Evolutionary conservation across 2,113 vertebrate genomes (phyloP).

Genomic region (Aldabrachelys gigantea): DNA sequence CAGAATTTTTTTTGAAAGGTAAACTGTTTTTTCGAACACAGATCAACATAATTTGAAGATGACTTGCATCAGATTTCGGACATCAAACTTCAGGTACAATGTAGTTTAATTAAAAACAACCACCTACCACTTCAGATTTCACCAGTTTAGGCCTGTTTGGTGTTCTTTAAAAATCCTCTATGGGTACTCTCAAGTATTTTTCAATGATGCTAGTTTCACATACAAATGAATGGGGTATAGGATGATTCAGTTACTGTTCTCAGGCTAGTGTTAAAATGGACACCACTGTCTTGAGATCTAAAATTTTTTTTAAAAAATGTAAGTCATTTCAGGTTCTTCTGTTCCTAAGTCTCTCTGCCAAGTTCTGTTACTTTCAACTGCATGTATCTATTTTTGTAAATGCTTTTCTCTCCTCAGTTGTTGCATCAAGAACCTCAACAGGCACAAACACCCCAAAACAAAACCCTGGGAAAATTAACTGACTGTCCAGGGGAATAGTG

Average conservation of each 20-base stretch:
- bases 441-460: background rate
- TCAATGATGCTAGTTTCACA: background rate
- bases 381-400: background rate
- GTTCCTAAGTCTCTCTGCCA: background rate
- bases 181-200: background rate
- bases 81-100: background rate
- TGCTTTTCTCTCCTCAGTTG: background rate
- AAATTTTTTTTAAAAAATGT: background rate
- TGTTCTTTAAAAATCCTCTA: background rate
- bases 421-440: background rate
- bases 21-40: background rate
- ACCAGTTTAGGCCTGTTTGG: background rate
- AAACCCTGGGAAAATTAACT: background rate
- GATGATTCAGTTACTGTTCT: background rate
- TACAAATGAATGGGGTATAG: background rate
- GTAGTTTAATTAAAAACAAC: background rate
- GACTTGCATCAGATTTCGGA: background rate
- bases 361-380: background rate
- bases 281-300: background rate
- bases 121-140: background rate
- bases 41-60: background rate
- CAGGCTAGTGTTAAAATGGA: background rate
- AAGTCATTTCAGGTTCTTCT: background rate
- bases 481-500: background rate
- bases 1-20: background rate